phyloP scores from a whole-genome alignment of 2,888 invertebrate genomes.

The Pandemis cinnamomeana region DNA sequence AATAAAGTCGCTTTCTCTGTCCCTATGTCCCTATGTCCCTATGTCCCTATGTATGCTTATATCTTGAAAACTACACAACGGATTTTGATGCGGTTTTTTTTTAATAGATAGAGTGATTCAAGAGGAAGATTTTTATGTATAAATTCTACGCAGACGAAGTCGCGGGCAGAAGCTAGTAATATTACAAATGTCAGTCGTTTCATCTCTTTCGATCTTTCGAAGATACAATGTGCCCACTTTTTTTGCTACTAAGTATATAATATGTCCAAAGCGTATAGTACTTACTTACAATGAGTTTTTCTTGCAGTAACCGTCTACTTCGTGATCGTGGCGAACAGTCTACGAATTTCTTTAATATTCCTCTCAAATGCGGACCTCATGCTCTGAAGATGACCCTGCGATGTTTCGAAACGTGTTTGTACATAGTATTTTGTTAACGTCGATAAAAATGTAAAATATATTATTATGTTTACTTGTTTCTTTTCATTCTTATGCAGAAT shows the following conservation, averaged over 20 bases:
- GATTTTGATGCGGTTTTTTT: too few species aligned
- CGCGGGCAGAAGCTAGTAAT: too few species aligned
- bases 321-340: conserved; percentile 68
- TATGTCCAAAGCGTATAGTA: background rate
- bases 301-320: conserved; percentile 69
- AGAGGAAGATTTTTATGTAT: too few species aligned
- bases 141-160: too few species aligned
- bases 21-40: too few species aligned
- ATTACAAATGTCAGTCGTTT: too few species aligned
- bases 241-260: background rate
- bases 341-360: conserved; percentile 61
- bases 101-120: too few species aligned
- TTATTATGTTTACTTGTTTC: background rate
- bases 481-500: background rate
- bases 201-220: too few species aligned
- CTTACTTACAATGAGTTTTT: conserved; percentile 1
- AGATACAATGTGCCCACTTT: too few species aligned
- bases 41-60: too few species aligned
- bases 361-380: conserved; percentile 48
- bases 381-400: background rate
- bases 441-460: conserved; percentile 3
- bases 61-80: too few species aligned
- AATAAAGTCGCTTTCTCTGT: too few species aligned
- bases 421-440: conserved; percentile 4
- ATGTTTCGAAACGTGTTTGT: background rate